These are phyloP conservation scores for Peromyscus nudipes DNA, from an alignment of 2,797 vertebrate species.

Conservation along the genomic window DNA sequence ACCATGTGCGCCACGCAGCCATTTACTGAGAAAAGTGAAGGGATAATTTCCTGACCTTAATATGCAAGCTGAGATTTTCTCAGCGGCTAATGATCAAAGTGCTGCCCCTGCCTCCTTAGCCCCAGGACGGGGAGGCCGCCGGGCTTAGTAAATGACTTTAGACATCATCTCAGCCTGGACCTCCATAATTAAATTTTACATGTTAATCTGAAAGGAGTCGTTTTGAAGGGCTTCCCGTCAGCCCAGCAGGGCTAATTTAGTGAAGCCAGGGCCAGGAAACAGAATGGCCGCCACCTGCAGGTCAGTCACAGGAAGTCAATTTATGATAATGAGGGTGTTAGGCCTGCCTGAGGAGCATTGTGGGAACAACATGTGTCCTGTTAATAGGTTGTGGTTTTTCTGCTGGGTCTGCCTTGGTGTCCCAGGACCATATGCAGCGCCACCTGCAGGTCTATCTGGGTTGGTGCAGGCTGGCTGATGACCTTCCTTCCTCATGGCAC, in stretches of 20 bases:
- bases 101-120: background rate
- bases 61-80: slow-evolving; percentile 80
- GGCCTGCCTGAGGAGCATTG: background rate
- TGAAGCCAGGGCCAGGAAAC: background rate
- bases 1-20: slow-evolving; percentile 2
- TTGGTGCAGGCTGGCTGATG: background rate
- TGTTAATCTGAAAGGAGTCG: slow-evolving; percentile 73
- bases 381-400: background rate
- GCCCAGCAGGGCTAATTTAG: slow-evolving; percentile 38
- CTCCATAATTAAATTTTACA: slow-evolving; percentile 79
- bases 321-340: slow-evolving; percentile 43
- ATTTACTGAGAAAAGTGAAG: slow-evolving; percentile 65
- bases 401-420: background rate
- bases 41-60: slow-evolving; percentile 82
- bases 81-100: slow-evolving; percentile 75
- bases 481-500: background rate
- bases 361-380: background rate
- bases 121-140: slow-evolving; percentile 24
- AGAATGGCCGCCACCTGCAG: slow-evolving; percentile 53
- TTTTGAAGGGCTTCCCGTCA: slow-evolving; percentile 60
- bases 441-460: background rate
- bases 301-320: background rate
- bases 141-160: slow-evolving; percentile 70
- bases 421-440: background rate
- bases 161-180: slow-evolving; percentile 46